phyloP scores from a whole-genome alignment of 2,113 vertebrate genomes.

The Pangasianodon gigas region DNA sequence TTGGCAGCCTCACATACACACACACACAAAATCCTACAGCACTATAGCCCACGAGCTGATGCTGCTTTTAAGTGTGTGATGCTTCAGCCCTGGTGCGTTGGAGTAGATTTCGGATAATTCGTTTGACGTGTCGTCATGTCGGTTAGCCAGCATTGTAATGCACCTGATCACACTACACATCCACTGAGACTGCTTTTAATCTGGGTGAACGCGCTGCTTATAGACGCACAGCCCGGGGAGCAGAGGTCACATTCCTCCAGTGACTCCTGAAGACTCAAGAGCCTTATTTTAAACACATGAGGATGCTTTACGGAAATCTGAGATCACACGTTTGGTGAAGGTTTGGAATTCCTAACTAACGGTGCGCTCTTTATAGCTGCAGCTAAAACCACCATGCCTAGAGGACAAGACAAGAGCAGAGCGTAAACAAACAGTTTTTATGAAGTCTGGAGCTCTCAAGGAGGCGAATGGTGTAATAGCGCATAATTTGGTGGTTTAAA shows the following conservation, averaged over 20 bases:
- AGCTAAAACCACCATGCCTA: neutral
- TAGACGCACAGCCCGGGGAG: constrained; percentile 48
- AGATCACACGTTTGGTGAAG: neutral
- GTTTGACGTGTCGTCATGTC: neutral
- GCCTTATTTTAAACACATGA: constrained; percentile 68
- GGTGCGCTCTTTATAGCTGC: neutral
- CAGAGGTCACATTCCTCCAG: constrained; percentile 65
- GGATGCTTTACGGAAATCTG: neutral
- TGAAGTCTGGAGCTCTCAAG: neutral
- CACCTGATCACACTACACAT: neutral
- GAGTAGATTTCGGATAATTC: neutral
- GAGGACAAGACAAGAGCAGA: neutral
- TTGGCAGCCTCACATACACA: neutral
- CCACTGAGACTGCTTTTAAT: constrained; percentile 65
- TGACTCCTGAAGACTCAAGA: constrained; percentile 47
- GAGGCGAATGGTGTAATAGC: neutral
- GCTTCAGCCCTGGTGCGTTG: neutral
- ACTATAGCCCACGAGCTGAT: neutral
- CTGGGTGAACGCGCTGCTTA: constrained; percentile 59
- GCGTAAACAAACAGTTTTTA: neutral
- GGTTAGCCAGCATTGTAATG: neutral
- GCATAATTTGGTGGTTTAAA: neutral
- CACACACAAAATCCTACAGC: neutral
- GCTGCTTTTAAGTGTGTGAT: neutral
- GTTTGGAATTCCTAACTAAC: neutral